A percentile compares a stretch with the other conserved stretches of the same genome.
Conservation (phyloP, 2,113 vertebrate genomes). For the Equus quagga region DNA sequence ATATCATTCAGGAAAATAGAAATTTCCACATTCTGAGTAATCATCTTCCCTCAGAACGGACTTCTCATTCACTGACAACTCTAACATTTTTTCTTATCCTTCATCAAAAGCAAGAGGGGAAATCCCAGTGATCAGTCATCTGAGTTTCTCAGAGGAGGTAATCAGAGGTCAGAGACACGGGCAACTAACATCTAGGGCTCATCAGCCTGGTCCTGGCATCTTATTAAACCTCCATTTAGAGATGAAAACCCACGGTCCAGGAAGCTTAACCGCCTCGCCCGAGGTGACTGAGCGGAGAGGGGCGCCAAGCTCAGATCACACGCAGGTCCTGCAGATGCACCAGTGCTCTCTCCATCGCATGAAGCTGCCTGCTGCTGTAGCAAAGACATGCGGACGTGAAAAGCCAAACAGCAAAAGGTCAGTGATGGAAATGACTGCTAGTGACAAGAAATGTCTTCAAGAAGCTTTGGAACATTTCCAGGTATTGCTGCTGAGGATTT, state of each 20-base stretch:
- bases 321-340: neutral
- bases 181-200: accelerated
- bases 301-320: neutral
- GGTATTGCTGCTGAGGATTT: neutral
- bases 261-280: neutral
- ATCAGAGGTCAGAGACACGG: neutral
- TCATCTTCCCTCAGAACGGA: neutral
- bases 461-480: neutral
- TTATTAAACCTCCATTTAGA: neutral
- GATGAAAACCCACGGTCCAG: neutral
- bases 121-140: too few relatives aligned
- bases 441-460: neutral
- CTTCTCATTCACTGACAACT: neutral
- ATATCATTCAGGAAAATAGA: neutral
- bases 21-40: neutral
- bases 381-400: neutral
- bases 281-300: accelerated
- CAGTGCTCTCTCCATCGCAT: accelerated
- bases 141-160: neutral
- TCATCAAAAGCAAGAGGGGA: neutral
- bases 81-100: neutral
- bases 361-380: too few relatives aligned
- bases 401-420: neutral
- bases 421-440: neutral
- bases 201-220: accelerated